Base-by-base conservation (phyloP, 2,113 vertebrate genomes). In the Malurus cyaneus region DNA sequence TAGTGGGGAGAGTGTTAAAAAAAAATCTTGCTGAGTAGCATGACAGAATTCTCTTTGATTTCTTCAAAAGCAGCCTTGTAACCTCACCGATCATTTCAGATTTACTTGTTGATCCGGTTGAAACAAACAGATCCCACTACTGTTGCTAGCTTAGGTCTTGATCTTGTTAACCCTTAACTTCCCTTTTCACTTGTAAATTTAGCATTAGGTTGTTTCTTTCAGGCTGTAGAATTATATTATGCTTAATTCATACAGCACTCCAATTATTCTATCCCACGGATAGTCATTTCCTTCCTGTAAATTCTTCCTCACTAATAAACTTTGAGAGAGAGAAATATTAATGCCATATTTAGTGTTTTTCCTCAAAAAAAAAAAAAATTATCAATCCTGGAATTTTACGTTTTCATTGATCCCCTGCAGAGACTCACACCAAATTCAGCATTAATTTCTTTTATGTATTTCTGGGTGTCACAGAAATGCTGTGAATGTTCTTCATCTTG, bases 61-160 rank as follows among this genome's bases (percentile, higher is more conserved):
- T 93, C 28, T 82, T 54, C 47, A 72, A 61, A 77, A 86, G 8
- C 0, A 0, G 5, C 20, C 41, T 88, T 69, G 46, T 86, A 76
- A 61, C 6, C 4, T 88, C 0, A 0, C 1, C 62, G 21, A 34
- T 32, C 5, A 25, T n/a, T 69, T 60, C 0, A 0, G 1, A 8
- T 59, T 76, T 56, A 3, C 12, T 83, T 69, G 12, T 34, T 39
- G 18, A 21, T 29, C 4, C 1, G 4, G 2, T 59, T 7, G 8
- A 84, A 93, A 56, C 20, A 77, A 73, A 31, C 5, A 64, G 24
- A 47, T 77, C 9, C 11, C 4, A 6, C 5, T 28, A n/a, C 3
- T 53, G 9, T 9, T 80, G 12, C 19, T 42, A 39, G 4, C 6
- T 54, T 59, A 47, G 21, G 10, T 66, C 24, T 86, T 86, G 9